These are phyloP conservation scores for Fragum sueziense DNA, from an alignment of 2,888 invertebrate species.

Conservation along the genomic window DNA sequence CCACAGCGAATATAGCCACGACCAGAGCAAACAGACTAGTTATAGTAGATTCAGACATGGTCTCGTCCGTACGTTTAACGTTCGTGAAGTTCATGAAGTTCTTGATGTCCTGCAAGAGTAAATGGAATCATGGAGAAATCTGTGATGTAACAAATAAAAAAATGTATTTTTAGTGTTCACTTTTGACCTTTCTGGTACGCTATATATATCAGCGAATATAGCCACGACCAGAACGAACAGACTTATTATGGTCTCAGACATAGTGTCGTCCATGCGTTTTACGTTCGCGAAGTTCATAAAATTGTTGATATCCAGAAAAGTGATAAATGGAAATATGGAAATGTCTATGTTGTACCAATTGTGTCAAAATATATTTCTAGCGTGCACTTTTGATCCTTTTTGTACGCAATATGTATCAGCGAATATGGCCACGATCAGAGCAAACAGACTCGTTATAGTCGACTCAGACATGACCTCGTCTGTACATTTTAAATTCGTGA, in stretches of 20 bases:
- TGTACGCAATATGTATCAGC: too few species aligned
- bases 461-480: constrained; percentile 58
- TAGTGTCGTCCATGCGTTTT: constrained; percentile 57
- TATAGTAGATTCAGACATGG: constrained; percentile 60
- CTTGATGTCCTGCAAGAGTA: constrained; percentile 78
- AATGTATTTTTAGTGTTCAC: too few species aligned
- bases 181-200: too few species aligned
- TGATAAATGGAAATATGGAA: too few species aligned
- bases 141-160: too few species aligned
- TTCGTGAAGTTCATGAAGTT: constrained; percentile 76
- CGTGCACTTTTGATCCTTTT: too few species aligned
- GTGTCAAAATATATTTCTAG: too few species aligned
- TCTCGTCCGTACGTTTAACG: constrained; percentile 56
- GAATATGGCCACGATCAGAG: constrained; percentile 96
- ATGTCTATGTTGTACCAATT: too few species aligned
- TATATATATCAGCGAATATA: constrained; percentile 98
- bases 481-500: constrained; percentile 65
- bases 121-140: too few species aligned
- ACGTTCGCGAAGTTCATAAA: constrained; percentile 76
- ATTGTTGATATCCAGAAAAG: constrained; percentile 75
- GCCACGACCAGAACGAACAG: constrained; percentile 90
- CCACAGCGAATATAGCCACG: constrained; percentile 98
- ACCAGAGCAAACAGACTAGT: constrained; percentile 86
- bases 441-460: constrained; percentile 78
- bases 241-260: constrained; percentile 69